Base-by-base conservation (phyloP, 2,888 invertebrate genomes). In the Metallyticus violacea region DNA sequence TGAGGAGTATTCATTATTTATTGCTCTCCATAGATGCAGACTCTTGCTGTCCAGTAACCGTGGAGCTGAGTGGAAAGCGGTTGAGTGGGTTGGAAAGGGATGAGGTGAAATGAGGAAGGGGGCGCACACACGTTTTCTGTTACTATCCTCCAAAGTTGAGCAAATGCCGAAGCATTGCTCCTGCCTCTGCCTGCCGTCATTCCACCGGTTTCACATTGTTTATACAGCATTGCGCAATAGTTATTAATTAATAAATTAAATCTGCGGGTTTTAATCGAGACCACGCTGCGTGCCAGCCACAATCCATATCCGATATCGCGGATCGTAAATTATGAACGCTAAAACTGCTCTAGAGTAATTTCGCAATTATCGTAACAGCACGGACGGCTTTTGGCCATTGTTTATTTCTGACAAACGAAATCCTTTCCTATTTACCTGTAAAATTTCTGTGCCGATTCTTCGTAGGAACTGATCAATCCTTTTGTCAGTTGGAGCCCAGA, bases 1-100 rank as follows among this genome's bases (percentile, higher is more conserved):
- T 76, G 29, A 85, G 77, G 76, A 87, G 83, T 87, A 87, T 87
- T 86, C 81, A 84, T 87, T 87, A 87, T 87, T 87, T 87, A 87
- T 87, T 79, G 77, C 83, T 30, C 9, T 25, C 78, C 77, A 7
- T 77, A 77, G 40, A 29, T 80, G 15, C 26, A 27, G 3, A 80
- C n/a, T 28, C 28, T 80, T 80, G 28, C 79, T n/a, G 22, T n/a
- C 79, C 28, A 6, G 22, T 25, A 9, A 62, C 15, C 40, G 40
- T 22, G 40, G 22, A 22, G n/a, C n/a, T n/a, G n/a, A n/a, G n/a
- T n/a, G n/a, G n/a, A n/a, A n/a, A n/a, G n/a, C n/a, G n/a, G n/a
- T n/a, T n/a, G n/a, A n/a, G n/a, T n/a, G n/a, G n/a, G n/a, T n/a
- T n/a, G n/a, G n/a, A n/a, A n/a, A n/a, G n/a, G n/a, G n/a, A n/a